A percentile compares a stretch with the other conserved stretches of the same genome.
Conservation (phyloP, 2,888 invertebrate species). For the Dysmachus trigonus region DNA sequence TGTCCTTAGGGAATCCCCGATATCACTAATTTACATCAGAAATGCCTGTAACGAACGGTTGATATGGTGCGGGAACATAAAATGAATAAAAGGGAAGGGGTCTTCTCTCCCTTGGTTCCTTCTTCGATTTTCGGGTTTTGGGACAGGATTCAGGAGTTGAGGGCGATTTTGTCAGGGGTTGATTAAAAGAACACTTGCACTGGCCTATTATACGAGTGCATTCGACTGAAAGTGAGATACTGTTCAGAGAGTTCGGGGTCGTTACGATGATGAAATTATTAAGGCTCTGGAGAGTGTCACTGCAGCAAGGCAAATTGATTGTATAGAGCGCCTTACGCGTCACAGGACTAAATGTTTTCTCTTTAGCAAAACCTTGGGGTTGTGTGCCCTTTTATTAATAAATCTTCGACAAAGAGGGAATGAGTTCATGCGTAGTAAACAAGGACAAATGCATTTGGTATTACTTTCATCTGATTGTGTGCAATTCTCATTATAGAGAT, state of each 20-base stretch:
- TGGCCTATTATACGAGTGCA: conserved; percentile 2
- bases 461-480: background rate
- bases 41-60: conserved; percentile 23
- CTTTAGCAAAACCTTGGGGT: background rate
- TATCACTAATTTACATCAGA: conserved; percentile 27
- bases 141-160: background rate
- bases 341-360: background rate
- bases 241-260: background rate
- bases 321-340: background rate
- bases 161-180: background rate
- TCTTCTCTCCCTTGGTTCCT: background rate
- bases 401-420: background rate
- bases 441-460: background rate
- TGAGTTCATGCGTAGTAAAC: background rate
- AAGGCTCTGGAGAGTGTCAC: background rate
- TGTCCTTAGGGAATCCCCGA: background rate
- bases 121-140: background rate
- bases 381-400: background rate
- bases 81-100: background rate
- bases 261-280: background rate
- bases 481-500: no score
- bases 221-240: background rate
- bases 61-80: background rate
- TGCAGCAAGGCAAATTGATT: background rate
- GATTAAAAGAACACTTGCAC: conserved; percentile 17